These are phyloP conservation scores for Cynaeus angustus DNA, from an alignment of 2,888 invertebrate genomes.

Conservation along the genomic window DNA sequence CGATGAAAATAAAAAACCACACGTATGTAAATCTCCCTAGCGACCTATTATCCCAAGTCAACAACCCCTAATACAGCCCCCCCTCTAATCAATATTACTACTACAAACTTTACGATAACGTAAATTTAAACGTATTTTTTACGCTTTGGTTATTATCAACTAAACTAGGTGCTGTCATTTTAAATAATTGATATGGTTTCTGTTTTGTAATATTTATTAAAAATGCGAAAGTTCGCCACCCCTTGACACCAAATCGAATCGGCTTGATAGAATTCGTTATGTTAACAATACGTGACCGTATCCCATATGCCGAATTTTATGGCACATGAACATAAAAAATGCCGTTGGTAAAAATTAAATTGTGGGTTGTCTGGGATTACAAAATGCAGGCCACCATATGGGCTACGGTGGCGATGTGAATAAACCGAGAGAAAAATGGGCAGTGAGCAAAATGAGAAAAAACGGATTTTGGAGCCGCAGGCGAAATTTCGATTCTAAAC, in stretches of 20 bases:
- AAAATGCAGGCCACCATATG: constrained; percentile 54
- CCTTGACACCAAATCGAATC: constrained; percentile 46
- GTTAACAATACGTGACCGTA: constrained; percentile 64
- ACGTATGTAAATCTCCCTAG: too few relatives aligned
- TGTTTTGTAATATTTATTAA: neutral
- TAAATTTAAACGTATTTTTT: constrained; percentile 12
- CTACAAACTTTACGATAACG: constrained; percentile 17
- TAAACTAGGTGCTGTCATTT: constrained; percentile 1
- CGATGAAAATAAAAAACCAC: too few relatives aligned
- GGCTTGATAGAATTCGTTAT: constrained; percentile 53
- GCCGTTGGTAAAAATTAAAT: constrained; percentile 63
- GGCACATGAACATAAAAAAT: constrained; percentile 63
- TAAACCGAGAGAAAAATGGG: constrained; percentile 45
- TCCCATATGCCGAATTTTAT: constrained; percentile 64
- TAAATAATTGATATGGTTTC: constrained; percentile 14
- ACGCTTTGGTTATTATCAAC: neutral
- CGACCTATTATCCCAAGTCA: neutral
- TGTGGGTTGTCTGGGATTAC: constrained; percentile 56
- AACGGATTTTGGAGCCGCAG: too few relatives aligned
- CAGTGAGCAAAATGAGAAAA: neutral
- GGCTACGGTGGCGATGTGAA: constrained; percentile 50
- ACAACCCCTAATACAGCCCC: constrained; percentile 1
- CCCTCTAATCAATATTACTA: constrained; percentile 7
- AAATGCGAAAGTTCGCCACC: constrained; percentile 22
- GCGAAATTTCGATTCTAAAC: constrained; percentile 1